Evolutionary conservation across 2,888 invertebrate genomes (phyloP), one percentile per base, ranked within the genome.

Genomic region (Digitonthophagus gazella): DNA sequence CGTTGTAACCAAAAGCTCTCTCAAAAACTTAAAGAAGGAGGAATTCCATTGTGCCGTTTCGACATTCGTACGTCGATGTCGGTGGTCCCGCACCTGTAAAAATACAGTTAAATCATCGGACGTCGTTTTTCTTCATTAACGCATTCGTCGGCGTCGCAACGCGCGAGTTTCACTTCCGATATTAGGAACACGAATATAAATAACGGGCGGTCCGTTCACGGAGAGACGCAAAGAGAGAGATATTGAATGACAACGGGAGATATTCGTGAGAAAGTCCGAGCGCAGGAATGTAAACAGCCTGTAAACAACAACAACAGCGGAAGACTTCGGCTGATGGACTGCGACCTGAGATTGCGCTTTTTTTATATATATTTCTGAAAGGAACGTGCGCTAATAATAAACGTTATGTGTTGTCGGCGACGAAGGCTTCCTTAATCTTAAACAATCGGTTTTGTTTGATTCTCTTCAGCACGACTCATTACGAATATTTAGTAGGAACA

Each of bases 251-350:
- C 70, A 65, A 65, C 19, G 67, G 22, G 71, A 67, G 70, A 70
- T 70, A 72, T 70, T 72, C 72, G 70, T 72, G 72, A 72, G 72
- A 72, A 72, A 72, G 72, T 72, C 70, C 70, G 70, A 70, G 16
- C 57, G 15, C 5, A 19, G 19, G 61, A 61, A 61, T 61, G 61
- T 61, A 61, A 61, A 70, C 70, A n/a, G n/a, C n/a, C n/a, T 71
- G 71, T 71, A 71, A 72, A 72, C 72, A 72, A 44, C 28, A 44
- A 44, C 11, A 44, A 44, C 11, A 44, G 11, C 6, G 28, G 11
- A 44, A 44, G 28, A 11, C 11, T 44, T n/a, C n/a, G 8, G 28
- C 11, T 44, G 28, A 44, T 44, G 28, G 11, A 44, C 28, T 11
- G 28, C 11, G 28, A 11, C 6, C 11, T 8, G 28, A 44, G 28